Base-by-base conservation (phyloP, 2,888 invertebrate species). In the Sarcophaga rosellei region DNA sequence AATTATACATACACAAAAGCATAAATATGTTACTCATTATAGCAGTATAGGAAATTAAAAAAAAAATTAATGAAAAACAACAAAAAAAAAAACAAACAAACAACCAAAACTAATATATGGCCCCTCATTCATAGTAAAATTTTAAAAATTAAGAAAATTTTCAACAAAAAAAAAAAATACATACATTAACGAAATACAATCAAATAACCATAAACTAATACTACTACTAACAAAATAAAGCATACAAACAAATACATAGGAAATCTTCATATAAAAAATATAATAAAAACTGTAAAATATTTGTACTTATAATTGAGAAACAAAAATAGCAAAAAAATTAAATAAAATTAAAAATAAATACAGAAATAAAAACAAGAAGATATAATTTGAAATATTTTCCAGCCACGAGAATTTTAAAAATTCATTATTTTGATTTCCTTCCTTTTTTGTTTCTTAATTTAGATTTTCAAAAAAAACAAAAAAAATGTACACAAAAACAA, bases 131-230 rank as follows among this genome's bases (percentile, higher is more conserved):
- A 87, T 77, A 35, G 35, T 35, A 35, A 35, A 35, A 35, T 35
- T 35, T 35, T 35, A 35, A 35, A 35, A 35, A 35, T 6, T 35
- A 6, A 35, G 6, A 25, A 6, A 25, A 25, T 4, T 25, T 25
- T 3, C 0, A 70, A 72, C 83, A 85, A 84, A 45, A 61, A 25
- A 70, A 76, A 78, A 23, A 70, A 44, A 66, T 21, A 78, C 68
- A 53, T 68, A 87, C 77, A 85, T 69, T 84, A 77, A 87, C 65
- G 81, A 86, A 87, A 86, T 75, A 85, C 82, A 83, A 85, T 87
- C 84, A 87, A 87, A 83, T 87, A 47, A 47, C 47, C 47, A 85
- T 70, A 76, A 47, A 47, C 78, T 73, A 66, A 82, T 65, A 63
- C 57, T 70, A 72, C 74, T 72, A 66, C 77, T 66, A 69, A 76